Evolutionary conservation across 1,140 invertebrate species (phyloP).

Genomic region (Drosophila mauritiana): DNA sequence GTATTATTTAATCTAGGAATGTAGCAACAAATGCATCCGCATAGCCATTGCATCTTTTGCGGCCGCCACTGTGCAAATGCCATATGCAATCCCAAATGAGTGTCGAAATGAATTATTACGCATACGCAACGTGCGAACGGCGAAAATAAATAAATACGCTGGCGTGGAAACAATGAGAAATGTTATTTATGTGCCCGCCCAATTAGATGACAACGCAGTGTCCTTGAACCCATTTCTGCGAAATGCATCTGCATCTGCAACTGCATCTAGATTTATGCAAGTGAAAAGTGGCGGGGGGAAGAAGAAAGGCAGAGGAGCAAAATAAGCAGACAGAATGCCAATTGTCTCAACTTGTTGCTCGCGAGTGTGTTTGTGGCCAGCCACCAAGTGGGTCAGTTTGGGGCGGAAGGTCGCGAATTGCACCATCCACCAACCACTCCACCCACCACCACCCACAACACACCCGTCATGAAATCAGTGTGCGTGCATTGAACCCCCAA

Average conservation of each 20-base stretch:
- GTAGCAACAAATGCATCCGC: no score
- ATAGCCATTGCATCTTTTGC: no score
- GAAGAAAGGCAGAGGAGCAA: neutral
- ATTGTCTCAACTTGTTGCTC: constrained; percentile 50
- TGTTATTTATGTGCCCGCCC: constrained; percentile 44
- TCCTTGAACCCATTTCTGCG: constrained; percentile 40
- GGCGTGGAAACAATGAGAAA: constrained; percentile 23
- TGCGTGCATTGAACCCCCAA: constrained; percentile 44
- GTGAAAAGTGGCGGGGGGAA: neutral
- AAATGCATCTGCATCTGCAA: constrained; percentile 9
- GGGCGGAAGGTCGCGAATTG: constrained; percentile 23
- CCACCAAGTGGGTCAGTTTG: constrained; percentile 31
- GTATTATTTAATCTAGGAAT: no score
- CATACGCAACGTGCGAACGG: constrained; percentile 60
- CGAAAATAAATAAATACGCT: constrained; percentile 40
- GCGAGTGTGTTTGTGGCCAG: neutral
- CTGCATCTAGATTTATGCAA: constrained; percentile 16
- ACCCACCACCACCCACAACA: neutral
- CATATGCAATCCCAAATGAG: constrained; percentile 6
- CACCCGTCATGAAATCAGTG: neutral
- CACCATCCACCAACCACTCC: neutral
- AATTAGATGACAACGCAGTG: constrained; percentile 40
- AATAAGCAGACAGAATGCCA: constrained; percentile 19
- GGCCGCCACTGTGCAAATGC: neutral
- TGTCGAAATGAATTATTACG: constrained; percentile 53